These are phyloP conservation scores for Phylloscopus whistleri DNA, from an alignment of 2,113 vertebrate genomes.

Conservation along the genomic window DNA sequence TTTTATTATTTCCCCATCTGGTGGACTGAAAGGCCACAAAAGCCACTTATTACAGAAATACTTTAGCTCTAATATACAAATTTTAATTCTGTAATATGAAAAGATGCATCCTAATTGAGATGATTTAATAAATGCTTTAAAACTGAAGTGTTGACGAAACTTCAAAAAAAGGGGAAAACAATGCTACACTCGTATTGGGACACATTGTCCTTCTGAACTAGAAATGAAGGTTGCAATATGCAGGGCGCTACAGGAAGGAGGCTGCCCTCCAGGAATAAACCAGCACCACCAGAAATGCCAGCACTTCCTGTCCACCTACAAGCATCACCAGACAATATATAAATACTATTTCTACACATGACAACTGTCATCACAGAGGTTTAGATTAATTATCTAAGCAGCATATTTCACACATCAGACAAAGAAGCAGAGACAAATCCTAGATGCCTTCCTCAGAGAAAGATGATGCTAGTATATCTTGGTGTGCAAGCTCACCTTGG, in stretches of 20 bases:
- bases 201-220: background rate
- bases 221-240: background rate
- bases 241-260: background rate
- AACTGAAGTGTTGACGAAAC: conserved; percentile 30
- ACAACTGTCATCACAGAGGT: background rate
- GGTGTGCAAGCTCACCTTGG: background rate
- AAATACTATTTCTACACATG: background rate
- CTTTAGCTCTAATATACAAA: background rate
- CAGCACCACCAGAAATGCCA: background rate
- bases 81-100: background rate
- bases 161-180: background rate
- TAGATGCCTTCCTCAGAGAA: background rate
- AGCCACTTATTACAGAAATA: background rate
- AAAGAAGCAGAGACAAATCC: background rate
- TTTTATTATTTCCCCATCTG: background rate
- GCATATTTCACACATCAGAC: background rate
- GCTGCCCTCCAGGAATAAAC: background rate
- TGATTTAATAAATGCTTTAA: background rate
- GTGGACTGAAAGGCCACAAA: background rate
- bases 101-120: background rate
- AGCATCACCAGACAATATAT: background rate
- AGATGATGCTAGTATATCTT: background rate
- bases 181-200: background rate
- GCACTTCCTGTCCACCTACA: background rate
- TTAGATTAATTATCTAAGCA: background rate